These are phyloP conservation scores for Eulemur coronatus DNA, from an alignment of 2,797 vertebrate genomes.

Conservation along the genomic window DNA sequence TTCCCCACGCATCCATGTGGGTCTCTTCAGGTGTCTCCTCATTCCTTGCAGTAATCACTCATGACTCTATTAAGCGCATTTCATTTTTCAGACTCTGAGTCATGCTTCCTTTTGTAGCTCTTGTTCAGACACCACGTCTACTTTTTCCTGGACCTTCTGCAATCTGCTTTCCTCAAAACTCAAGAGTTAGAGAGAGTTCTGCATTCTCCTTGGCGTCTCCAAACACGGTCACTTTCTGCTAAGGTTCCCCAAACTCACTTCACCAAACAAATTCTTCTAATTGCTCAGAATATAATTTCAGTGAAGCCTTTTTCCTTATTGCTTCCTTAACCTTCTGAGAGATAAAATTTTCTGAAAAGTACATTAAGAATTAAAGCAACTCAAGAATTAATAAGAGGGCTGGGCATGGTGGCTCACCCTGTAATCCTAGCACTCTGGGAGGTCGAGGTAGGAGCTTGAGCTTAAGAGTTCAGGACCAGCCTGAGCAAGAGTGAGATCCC, in stretches of 20 bases:
- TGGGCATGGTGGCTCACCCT: no score
- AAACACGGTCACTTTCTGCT: constrained; percentile 7
- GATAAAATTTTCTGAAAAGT: constrained; percentile 34
- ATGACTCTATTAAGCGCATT: background rate
- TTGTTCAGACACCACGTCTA: background rate
- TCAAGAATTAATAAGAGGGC: background rate
- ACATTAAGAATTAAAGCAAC: constrained; percentile 39
- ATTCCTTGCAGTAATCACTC: background rate
- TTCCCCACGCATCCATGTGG: background rate
- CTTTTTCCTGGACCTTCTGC: constrained; percentile 24
- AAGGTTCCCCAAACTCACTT: background rate
- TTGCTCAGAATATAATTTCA: constrained; percentile 17
- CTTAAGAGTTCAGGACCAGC: no score
- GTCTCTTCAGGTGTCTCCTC: background rate
- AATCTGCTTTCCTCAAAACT: constrained; percentile 33
- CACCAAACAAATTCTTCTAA: background rate
- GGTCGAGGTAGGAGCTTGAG: no score
- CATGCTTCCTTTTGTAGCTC: constrained; percentile 54
- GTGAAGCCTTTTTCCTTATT: constrained; percentile 7
- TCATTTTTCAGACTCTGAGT: constrained; percentile 48
- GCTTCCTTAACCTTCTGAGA: constrained; percentile 37
- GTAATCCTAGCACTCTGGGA: no score
- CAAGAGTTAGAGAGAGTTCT: background rate
- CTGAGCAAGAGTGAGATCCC: no score
- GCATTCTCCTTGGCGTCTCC: background rate